Percentiles rank a stretch among this genome's conserved stretches.
Evolutionary conservation across 2,797 vertebrate species (phyloP).

Genomic region (Cynopterus sphinx): DNA sequence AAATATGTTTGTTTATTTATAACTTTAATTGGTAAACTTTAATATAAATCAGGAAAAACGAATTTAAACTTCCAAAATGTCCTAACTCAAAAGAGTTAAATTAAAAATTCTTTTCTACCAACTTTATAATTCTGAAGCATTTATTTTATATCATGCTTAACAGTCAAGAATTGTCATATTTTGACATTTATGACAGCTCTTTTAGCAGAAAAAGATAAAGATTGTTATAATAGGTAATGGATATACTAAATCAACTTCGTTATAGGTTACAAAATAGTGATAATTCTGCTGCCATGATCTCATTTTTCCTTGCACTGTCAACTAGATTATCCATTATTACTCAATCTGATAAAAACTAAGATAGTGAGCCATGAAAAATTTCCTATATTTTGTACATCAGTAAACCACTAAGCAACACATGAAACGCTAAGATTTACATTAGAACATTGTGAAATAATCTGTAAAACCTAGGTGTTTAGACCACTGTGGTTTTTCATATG

Average conservation of each 20-base stretch:
- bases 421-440: not conserved
- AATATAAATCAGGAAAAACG: not conserved
- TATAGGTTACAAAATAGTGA: not conserved
- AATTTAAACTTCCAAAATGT: not conserved
- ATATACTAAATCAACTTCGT: not conserved
- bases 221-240: not conserved
- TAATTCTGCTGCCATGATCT: not conserved
- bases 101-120: not conserved
- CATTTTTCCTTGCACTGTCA: not conserved
- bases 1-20: not conserved
- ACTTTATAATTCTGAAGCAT: not conserved
- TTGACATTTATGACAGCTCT: slow-evolving; percentile 6
- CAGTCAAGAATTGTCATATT: not conserved
- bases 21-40: not conserved
- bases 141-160: not conserved
- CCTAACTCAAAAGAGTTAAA: not conserved
- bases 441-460: not conserved
- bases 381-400: not conserved
- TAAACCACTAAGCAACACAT: not conserved
- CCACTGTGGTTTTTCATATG: not conserved
- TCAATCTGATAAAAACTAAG: not conserved
- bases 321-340: not conserved
- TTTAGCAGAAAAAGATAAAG: not conserved
- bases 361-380: not conserved
- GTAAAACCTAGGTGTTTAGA: not conserved